These are phyloP conservation scores for Falco concolor DNA, from an alignment of 2,797 vertebrate species.

Conservation along the genomic window DNA sequence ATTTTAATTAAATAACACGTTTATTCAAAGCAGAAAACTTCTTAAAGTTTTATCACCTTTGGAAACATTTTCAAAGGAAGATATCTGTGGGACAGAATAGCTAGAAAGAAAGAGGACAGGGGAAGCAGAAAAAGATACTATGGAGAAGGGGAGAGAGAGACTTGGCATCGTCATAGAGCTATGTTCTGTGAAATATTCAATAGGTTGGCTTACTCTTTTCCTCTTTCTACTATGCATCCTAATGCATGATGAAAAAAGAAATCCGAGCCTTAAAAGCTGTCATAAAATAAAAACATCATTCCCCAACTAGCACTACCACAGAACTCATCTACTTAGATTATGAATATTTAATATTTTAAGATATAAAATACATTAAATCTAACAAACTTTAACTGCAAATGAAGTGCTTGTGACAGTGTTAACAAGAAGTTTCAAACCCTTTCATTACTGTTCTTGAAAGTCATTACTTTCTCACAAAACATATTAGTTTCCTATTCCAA, in stretches of 20 bases:
- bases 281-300: not conserved
- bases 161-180: not conserved
- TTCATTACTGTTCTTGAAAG: not conserved
- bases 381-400: not conserved
- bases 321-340: not conserved
- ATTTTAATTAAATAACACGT: not conserved
- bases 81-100: not conserved
- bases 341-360: conserved; percentile 22
- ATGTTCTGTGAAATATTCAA: conserved; percentile 22
- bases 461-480: not conserved
- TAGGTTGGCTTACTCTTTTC: not conserved
- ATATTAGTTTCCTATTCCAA: not conserved
- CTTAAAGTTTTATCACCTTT: not conserved
- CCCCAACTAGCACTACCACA: not conserved
- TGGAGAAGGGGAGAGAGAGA: not conserved
- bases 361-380: not conserved
- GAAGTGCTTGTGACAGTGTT: not conserved
- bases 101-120: not conserved
- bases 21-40: not conserved
- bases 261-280: not conserved
- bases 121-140: not conserved
- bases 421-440: not conserved
- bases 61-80: not conserved
- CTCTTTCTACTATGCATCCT: not conserved
- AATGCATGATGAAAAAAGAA: not conserved